phyloP scores from a whole-genome alignment of 2,113 vertebrate genomes.

The Osmerus mordax region DNA sequence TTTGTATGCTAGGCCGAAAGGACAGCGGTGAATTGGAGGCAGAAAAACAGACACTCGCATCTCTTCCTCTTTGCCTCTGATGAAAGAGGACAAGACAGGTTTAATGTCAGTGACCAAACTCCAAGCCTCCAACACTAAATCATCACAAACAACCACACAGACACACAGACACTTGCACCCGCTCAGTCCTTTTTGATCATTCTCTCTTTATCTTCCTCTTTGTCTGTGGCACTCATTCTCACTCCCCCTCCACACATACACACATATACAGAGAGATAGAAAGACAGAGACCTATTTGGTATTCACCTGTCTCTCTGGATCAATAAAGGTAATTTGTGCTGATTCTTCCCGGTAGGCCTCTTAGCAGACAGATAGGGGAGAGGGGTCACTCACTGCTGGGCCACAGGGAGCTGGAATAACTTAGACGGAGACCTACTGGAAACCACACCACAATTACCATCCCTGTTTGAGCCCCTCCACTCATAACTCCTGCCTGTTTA shows the following conservation, averaged over 20 bases:
- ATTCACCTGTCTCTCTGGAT: constrained; percentile 78
- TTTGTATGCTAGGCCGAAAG: constrained; percentile 68
- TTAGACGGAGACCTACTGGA: constrained; percentile 47
- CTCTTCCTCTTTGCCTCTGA: constrained; percentile 21
- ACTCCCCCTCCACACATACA: neutral
- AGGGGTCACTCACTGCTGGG: constrained; percentile 67
- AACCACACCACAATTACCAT: constrained; percentile 63
- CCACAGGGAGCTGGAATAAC: constrained; percentile 69
- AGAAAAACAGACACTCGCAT: constrained; percentile 61
- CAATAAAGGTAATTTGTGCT: constrained; percentile 75
- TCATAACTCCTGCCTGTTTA: constrained; percentile 16
- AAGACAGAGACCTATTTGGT: constrained; percentile 56
- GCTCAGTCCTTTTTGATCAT: neutral
- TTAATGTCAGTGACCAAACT: constrained; percentile 51
- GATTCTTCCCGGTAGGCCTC: constrained; percentile 71
- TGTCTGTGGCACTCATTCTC: neutral
- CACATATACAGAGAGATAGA: neutral
- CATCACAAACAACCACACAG: constrained; percentile 47
- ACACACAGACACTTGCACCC: constrained; percentile 4
- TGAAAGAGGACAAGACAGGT: constrained; percentile 46
- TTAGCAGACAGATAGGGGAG: constrained; percentile 69
- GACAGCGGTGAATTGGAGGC: constrained; percentile 63
- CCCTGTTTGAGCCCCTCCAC: constrained; percentile 54
- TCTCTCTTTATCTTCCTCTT: neutral
- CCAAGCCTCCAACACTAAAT: constrained; percentile 53